These are phyloP conservation scores for Lepus oiostolus DNA, from an alignment of 2,797 vertebrate genomes.

Conservation along the genomic window DNA sequence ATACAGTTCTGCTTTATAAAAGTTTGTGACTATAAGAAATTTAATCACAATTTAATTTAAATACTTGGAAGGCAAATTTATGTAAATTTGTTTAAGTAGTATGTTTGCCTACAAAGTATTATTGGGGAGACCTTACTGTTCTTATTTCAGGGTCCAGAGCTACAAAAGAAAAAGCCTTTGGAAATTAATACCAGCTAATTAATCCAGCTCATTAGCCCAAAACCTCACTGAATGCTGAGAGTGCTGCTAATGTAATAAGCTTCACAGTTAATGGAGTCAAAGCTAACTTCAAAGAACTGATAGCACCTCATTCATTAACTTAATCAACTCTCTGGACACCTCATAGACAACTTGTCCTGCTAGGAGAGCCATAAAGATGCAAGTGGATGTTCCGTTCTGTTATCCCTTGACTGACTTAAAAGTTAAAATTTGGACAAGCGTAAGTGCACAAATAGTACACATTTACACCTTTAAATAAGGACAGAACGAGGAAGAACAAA, in stretches of 20 bases:
- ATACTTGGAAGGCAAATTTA: slow-evolving; percentile 53
- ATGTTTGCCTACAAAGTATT: slow-evolving; percentile 51
- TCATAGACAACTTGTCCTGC: neutral
- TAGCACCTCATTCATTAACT: slow-evolving; percentile 86
- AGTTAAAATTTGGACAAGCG: neutral
- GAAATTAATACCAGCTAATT: slow-evolving; percentile 88
- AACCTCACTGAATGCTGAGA: slow-evolving; percentile 87
- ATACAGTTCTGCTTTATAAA: slow-evolving; percentile 33
- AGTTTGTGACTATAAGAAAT: no score
- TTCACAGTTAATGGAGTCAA: slow-evolving; percentile 90
- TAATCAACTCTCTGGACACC: slow-evolving; percentile 73
- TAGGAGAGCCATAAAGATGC: neutral
- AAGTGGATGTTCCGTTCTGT: slow-evolving; percentile 27
- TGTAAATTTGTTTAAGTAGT: slow-evolving; percentile 35
- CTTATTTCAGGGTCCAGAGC: slow-evolving; percentile 34
- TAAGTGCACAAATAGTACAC: slow-evolving; percentile 26
- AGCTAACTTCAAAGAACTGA: slow-evolving; percentile 89
- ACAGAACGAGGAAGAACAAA: neutral
- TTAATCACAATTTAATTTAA: slow-evolving; percentile 55
- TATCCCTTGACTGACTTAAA: slow-evolving; percentile 29
- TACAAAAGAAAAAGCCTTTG: slow-evolving; percentile 71
- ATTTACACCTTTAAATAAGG: neutral
- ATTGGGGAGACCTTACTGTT: neutral
- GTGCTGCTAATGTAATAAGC: slow-evolving; percentile 90
- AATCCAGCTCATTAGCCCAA: slow-evolving; percentile 88